Conservation (phyloP, 2,888 invertebrate species). For the Blastobasis adustella region DNA sequence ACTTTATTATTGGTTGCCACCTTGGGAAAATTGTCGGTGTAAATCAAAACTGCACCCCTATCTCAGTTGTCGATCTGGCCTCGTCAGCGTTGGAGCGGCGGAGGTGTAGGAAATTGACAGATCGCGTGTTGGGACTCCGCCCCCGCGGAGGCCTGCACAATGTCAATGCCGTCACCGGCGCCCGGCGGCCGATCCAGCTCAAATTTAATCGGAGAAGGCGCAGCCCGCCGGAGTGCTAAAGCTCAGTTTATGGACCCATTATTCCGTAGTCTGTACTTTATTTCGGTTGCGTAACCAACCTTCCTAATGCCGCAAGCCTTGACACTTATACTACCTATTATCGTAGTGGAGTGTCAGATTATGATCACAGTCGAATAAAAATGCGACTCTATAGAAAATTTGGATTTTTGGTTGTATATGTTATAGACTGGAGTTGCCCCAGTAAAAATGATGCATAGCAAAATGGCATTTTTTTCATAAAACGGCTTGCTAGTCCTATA, state of each 20-base stretch:
- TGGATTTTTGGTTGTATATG: no score
- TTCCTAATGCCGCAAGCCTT: no score
- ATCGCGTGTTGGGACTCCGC: slow-evolving; percentile 44
- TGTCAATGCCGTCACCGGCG: slow-evolving; percentile 48
- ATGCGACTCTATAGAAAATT: no score
- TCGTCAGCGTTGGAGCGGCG: background rate
- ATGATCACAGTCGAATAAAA: no score
- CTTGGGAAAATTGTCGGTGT: background rate
- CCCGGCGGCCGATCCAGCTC: slow-evolving; percentile 9
- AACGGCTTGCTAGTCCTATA: no score
- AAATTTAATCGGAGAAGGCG: no score
- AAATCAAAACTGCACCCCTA: slow-evolving; percentile 11
- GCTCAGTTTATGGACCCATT: slow-evolving; percentile 4
- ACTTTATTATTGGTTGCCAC: no score
- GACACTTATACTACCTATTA: no score
- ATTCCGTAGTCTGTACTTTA: background rate
- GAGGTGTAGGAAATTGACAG: slow-evolving; percentile 35
- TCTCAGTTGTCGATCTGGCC: slow-evolving; percentile 11
- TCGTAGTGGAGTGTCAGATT: no score
- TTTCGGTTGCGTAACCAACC: background rate
- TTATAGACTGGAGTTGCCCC: no score
- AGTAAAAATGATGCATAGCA: no score
- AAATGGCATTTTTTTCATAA: no score
- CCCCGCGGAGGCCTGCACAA: slow-evolving; percentile 35
- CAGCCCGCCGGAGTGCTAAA: background rate